Base-by-base conservation (phyloP, 2,888 invertebrate species). In the Drosophila mayaguana region DNA sequence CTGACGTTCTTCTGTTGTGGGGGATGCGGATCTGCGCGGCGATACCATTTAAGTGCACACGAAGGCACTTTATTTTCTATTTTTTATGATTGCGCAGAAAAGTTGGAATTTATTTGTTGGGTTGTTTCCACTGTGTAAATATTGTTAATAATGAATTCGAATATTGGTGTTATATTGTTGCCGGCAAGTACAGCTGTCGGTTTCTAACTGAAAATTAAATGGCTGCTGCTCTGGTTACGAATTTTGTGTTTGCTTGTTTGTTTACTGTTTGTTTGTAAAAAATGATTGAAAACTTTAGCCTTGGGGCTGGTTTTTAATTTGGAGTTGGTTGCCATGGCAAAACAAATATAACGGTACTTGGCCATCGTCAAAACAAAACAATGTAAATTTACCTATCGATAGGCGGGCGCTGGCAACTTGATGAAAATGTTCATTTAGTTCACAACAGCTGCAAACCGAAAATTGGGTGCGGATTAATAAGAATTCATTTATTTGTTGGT, bases 21-120 rank as follows among this genome's bases (percentile, higher is more conserved):
- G 60, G 32, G 94, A 94, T 93, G 94, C 94, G 50, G 85, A 70
- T 66, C 88, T 91, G 18, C 78, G 87, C 55, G 91, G 90, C 56
- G 88, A 90, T 69, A 90, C 83, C 91, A 92, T 91, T 80, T 65
- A 88, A 68, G 50, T 25, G 46, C 62, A 42, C 63, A 75, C 63
- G 36, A 25, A 4, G 43, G 63, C 62, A 50, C 61, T 45, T 8
- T 22, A 34, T 40, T 57, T 61, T 38, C 20, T 66, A 50, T 42
- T 40, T 45, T 43, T 54, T 34, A 25, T 42, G 48, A 36, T 63
- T 48, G 9, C 36, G 25, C 38, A 55, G 7, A 38, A 42, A 48
- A 63, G 38, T 20, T 55, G 14, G 46, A 63, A 60, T 57, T 77
- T 50, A 34, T 50, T 38, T 25, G 25, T n/a, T 22, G 22, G 9